Conservation (phyloP, 2,888 invertebrate genomes). For the Dryadula phaetusa region DNA sequence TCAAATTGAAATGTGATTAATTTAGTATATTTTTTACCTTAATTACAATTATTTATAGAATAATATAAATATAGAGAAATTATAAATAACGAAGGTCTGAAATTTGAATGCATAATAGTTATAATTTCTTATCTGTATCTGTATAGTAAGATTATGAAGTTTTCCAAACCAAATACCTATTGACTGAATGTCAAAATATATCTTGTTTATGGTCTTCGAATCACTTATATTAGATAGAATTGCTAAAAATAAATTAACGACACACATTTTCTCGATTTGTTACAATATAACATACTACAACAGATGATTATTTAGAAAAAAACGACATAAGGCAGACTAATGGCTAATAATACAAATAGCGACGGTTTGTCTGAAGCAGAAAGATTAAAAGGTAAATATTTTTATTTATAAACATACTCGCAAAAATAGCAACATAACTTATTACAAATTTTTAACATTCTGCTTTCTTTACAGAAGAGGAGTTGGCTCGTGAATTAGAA, state of each 20-base stretch:
- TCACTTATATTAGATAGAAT: background rate
- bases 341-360: conserved; percentile 70
- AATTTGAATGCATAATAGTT: too few relatives aligned
- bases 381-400: conserved; percentile 65
- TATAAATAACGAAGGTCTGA: too few relatives aligned
- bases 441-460: background rate
- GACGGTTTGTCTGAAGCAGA: conserved; percentile 72
- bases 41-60: too few relatives aligned
- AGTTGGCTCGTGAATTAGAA: conserved; percentile 74
- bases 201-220: background rate
- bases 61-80: too few relatives aligned
- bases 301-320: background rate
- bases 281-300: background rate
- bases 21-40: too few relatives aligned
- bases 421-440: too few relatives aligned
- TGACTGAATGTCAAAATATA: conserved; percentile 8
- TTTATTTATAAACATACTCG: conserved; percentile 22
- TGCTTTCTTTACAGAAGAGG: conserved; percentile 67
- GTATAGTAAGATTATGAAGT: too few relatives aligned
- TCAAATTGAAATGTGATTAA: too few relatives aligned
- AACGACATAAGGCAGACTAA: conserved; percentile 40
- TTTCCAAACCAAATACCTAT: too few relatives aligned
- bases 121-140: too few relatives aligned
- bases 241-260: conserved; percentile 15
- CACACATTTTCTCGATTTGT: conserved; percentile 8